phyloP scores from a whole-genome alignment of 92 coral and sea anemone genomes.

The Actinostola sp. region DNA sequence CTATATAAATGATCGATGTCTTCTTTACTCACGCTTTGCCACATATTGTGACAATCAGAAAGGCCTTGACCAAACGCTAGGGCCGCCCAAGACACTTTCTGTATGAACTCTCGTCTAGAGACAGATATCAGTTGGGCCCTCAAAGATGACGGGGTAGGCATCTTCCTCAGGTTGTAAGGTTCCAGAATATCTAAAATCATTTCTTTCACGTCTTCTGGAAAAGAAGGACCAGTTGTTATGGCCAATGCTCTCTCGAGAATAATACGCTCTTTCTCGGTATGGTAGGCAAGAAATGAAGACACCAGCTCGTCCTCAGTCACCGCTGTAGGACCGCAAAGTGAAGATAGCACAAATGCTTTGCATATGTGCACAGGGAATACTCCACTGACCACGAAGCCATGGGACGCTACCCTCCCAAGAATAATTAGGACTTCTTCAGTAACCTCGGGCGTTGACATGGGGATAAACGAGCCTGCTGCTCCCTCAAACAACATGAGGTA shows the following conservation, averaged over 20 bases:
- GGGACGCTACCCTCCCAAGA: slow-evolving; percentile 48
- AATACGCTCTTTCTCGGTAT: slow-evolving; percentile 42
- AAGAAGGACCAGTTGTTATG: slow-evolving; percentile 28
- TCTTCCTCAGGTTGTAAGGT: slow-evolving; percentile 32
- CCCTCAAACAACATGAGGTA: slow-evolving; percentile 35
- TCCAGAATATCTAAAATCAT: slow-evolving; percentile 31
- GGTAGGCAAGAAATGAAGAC: slow-evolving; percentile 29
- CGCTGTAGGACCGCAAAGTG: slow-evolving; percentile 17
- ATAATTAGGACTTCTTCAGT: slow-evolving; percentile 32
- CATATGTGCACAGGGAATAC: slow-evolving; percentile 40
- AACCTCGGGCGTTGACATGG: slow-evolving; percentile 46
- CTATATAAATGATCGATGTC: slow-evolving; percentile 21
- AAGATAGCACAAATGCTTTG: slow-evolving; percentile 39
- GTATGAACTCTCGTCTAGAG: slow-evolving; percentile 26
- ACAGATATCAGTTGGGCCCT: slow-evolving; percentile 26
- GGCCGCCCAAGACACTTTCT: slow-evolving; percentile 37
- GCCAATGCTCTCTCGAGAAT: slow-evolving; percentile 24
- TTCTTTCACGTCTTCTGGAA: slow-evolving; percentile 31
- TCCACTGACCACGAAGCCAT: slow-evolving; percentile 50
- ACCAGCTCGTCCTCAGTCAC: slow-evolving; percentile 45
- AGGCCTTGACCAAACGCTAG: slow-evolving; percentile 28
- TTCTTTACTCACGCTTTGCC: slow-evolving; percentile 22
- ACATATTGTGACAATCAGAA: slow-evolving; percentile 37
- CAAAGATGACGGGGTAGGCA: slow-evolving; percentile 31
- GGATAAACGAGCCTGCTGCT: slow-evolving; percentile 50